A percentile compares a stretch with the other conserved stretches of the same genome.
phyloP scores from a whole-genome alignment of 1,140 invertebrate species.

The Gerris buenoi region DNA sequence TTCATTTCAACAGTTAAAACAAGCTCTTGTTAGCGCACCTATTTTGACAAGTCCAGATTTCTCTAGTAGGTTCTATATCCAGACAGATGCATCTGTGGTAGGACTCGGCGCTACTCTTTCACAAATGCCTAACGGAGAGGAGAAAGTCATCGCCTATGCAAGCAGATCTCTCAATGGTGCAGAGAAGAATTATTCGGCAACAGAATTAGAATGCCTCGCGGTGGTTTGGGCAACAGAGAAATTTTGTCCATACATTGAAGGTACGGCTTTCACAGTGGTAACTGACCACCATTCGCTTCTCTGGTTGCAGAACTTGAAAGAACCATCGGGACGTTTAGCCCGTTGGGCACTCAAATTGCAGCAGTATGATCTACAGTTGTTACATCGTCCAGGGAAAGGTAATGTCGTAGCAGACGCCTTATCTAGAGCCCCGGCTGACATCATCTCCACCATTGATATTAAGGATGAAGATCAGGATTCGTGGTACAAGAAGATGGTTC shows the following conservation, averaged over 20 bases:
- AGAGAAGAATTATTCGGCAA: too few relatives aligned
- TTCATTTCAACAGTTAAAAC: constrained; percentile 22
- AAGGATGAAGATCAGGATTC: too few relatives aligned
- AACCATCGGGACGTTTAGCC: too few relatives aligned
- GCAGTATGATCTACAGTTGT: too few relatives aligned
- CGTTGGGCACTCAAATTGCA: too few relatives aligned
- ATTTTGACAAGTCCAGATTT: constrained; percentile 22
- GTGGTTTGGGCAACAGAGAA: too few relatives aligned
- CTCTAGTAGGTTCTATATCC: constrained; percentile 20
- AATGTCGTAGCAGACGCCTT: constrained; percentile 17
- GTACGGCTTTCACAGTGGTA: constrained; percentile 26
- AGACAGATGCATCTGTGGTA: too few relatives aligned
- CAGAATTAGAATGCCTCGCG: too few relatives aligned
- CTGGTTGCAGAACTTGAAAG: constrained; percentile 32
- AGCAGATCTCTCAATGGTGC: constrained; percentile 27
- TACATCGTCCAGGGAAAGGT: too few relatives aligned
- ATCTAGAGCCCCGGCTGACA: not conserved
- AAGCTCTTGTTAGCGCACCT: constrained; percentile 16
- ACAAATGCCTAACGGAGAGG: constrained; percentile 19
- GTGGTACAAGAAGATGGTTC: too few relatives aligned
- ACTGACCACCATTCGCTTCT: constrained; percentile 33
- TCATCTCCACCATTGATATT: too few relatives aligned
- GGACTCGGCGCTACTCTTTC: too few relatives aligned
- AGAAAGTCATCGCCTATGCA: constrained; percentile 30
- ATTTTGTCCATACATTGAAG: constrained; percentile 25